Percentiles rank a stretch among this genome's conserved stretches.
Conservation (phyloP, 2,113 vertebrate species). For the Thryonomys swinderianus region DNA sequence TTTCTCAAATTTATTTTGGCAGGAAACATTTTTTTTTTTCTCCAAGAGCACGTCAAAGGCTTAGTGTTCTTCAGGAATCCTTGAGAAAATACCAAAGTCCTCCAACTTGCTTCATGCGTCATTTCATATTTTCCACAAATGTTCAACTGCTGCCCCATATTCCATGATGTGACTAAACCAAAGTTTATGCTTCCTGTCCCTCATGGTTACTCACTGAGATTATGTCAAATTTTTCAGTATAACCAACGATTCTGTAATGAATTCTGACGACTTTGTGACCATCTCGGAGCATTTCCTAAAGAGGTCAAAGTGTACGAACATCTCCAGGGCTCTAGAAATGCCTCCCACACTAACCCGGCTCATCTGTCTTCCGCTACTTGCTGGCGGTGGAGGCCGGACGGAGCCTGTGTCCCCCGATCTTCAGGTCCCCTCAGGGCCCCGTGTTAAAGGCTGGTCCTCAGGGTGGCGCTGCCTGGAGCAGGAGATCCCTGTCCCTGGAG, state of each 20-base stretch:
- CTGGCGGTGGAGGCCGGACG: neutral
- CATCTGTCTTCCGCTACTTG: neutral
- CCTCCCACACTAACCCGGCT: neutral
- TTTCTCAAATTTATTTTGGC: neutral
- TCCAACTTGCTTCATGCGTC: neutral
- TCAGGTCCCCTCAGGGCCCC: neutral
- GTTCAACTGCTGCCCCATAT: neutral
- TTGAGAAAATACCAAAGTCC: neutral
- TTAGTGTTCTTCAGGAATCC: neutral
- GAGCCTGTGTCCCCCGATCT: neutral
- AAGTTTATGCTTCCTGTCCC: neutral
- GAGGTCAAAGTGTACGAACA: neutral
- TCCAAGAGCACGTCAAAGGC: neutral
- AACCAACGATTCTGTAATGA: neutral
- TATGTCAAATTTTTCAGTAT: neutral
- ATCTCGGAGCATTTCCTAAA: neutral
- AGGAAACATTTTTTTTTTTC: conserved; percentile 18
- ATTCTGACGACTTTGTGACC: neutral
- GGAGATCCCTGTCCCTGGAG: too few relatives aligned
- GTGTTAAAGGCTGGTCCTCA: neutral
- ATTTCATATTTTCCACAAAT: neutral
- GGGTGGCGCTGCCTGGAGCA: neutral
- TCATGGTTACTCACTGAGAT: neutral
- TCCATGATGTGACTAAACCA: neutral
- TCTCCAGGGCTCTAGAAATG: neutral